Evolutionary conservation across 2,888 invertebrate species (phyloP).

Genomic region (Heliconius aoede): DNA sequence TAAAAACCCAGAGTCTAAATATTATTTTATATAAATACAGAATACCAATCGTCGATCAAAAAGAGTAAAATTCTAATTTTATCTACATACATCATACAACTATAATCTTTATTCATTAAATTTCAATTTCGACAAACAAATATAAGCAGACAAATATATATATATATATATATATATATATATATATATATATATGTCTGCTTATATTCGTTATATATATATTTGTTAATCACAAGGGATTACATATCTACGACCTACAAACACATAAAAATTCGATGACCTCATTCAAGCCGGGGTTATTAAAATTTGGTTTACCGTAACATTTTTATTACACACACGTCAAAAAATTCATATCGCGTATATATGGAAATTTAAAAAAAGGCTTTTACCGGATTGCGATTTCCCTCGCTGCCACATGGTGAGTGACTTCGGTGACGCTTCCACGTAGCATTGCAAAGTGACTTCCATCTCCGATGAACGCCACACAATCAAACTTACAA

Average conservation of each 20-base stretch:
- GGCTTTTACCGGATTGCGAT: slow-evolving; percentile 53
- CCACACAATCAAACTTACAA: slow-evolving; percentile 91
- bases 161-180: no score
- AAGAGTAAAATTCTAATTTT: background rate
- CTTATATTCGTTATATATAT: background rate
- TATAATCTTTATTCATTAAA: background rate
- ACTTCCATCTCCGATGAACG: slow-evolving; percentile 92
- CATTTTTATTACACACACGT: slow-evolving; percentile 5
- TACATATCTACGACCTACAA: background rate
- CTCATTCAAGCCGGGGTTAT: slow-evolving; percentile 3
- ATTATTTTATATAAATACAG: background rate
- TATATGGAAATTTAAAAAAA: slow-evolving; percentile 24
- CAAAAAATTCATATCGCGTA: background rate
- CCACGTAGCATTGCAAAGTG: slow-evolving; percentile 92
- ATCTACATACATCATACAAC: no score
- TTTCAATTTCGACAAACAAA: background rate
- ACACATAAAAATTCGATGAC: slow-evolving; percentile 9
- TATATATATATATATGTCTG: no score
- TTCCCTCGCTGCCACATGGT: slow-evolving; percentile 88
- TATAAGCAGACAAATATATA: background rate
- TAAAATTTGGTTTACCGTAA: slow-evolving; percentile 15
- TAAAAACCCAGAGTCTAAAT: background rate
- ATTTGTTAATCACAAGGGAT: background rate
- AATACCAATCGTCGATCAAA: background rate
- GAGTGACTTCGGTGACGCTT: slow-evolving; percentile 93